Conservation (phyloP, 2,888 invertebrate species). For the Chromoteleia sp. region DNA sequence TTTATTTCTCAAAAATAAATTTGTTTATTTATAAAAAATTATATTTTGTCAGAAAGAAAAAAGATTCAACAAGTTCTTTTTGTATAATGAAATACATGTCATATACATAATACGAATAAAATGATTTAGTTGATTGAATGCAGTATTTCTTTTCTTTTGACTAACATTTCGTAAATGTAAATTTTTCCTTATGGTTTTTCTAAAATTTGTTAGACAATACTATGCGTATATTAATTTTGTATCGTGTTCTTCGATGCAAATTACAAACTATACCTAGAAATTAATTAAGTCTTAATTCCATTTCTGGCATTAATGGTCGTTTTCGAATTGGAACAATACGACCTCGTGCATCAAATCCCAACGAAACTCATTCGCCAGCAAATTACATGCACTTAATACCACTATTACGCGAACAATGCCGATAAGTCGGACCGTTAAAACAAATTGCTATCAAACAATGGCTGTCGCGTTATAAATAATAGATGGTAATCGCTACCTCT, state of each 20-base stretch:
- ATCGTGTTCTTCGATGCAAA: not conserved
- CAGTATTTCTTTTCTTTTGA: too few relatives aligned
- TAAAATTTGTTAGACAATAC: too few relatives aligned
- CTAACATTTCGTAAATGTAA: too few relatives aligned
- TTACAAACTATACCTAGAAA: conserved; percentile 9
- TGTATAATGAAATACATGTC: too few relatives aligned
- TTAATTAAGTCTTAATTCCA: conserved; percentile 24
- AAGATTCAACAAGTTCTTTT: too few relatives aligned
- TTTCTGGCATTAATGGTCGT: conserved; percentile 31
- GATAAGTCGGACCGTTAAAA: conserved; percentile 59
- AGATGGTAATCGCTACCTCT: conserved; percentile 60
- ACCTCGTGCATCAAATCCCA: conserved; percentile 28
- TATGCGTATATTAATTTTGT: too few relatives aligned
- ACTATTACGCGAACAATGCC: conserved; percentile 62
- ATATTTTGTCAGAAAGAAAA: too few relatives aligned
- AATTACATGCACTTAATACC: conserved; percentile 63
- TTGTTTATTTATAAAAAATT: too few relatives aligned
- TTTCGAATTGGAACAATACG: conserved; percentile 43
- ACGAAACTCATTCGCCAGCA: conserved; percentile 46
- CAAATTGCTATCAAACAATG: conserved; percentile 60
- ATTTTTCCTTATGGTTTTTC: too few relatives aligned
- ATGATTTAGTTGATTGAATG: too few relatives aligned
- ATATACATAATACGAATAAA: too few relatives aligned
- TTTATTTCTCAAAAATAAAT: too few relatives aligned
- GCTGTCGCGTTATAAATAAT: conserved; percentile 60